These are phyloP conservation scores for Drosophila hydei DNA, from an alignment of 1,140 invertebrate genomes.

Conservation along the genomic window DNA sequence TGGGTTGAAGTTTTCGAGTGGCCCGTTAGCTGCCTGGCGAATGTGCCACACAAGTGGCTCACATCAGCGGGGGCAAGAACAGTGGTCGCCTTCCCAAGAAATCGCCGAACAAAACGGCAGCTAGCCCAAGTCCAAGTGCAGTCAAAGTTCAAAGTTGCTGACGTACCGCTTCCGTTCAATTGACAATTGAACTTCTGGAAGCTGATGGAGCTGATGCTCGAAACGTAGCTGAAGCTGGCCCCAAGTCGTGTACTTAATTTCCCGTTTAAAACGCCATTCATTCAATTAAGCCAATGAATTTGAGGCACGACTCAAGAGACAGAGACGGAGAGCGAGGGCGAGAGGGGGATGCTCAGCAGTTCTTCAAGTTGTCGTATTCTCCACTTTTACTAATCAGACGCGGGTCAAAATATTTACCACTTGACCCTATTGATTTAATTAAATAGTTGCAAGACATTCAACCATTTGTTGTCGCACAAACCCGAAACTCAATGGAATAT, in stretches of 20 bases:
- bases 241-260: constrained; percentile 76
- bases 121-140: constrained; percentile 17
- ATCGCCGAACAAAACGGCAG: constrained; percentile 10
- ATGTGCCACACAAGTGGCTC: constrained; percentile 83
- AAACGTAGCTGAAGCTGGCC: constrained; percentile 3
- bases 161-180: constrained; percentile 75
- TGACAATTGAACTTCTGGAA: constrained; percentile 70
- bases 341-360: not conserved
- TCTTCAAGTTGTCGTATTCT: constrained; percentile 41
- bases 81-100: constrained; percentile 54
- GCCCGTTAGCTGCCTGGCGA: constrained; percentile 67
- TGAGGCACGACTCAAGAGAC: constrained; percentile 57
- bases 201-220: not conserved
- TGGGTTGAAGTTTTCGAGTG: constrained; percentile 44
- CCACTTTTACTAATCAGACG: constrained; percentile 78
- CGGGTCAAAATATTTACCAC: constrained; percentile 84
- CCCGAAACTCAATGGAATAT: constrained; percentile 11
- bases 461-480: constrained; percentile 74
- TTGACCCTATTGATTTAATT: constrained; percentile 84
- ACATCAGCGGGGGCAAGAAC: constrained; percentile 74
- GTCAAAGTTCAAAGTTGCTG: constrained; percentile 68
- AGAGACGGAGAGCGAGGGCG: not conserved
- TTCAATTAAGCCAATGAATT: constrained; percentile 84
- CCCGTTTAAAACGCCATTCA: constrained; percentile 82
- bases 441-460: constrained; percentile 83